Conservation (phyloP, 2,888 invertebrate genomes). For the Ligdia adustata region DNA sequence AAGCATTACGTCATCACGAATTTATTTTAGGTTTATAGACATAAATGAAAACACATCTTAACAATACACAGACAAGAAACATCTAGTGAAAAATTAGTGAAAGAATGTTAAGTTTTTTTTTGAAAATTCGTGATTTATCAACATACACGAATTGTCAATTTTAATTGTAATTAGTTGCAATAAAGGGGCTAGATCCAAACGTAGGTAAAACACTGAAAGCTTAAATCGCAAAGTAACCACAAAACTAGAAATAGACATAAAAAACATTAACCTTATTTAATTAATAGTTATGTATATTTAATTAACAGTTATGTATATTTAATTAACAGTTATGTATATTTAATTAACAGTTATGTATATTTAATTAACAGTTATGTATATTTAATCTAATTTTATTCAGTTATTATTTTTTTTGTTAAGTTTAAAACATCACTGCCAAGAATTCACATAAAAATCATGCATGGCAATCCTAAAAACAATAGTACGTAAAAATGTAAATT, state of each 20-base stretch:
- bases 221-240: constrained; percentile 35
- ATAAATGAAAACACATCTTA: constrained; percentile 13
- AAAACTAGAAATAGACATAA: constrained; percentile 11
- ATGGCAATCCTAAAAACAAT: constrained; percentile 7
- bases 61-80: constrained; percentile 15
- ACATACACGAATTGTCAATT: constrained; percentile 12
- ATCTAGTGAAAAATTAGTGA: constrained; percentile 18
- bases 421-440: no score
- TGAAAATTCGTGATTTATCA: constrained; percentile 10
- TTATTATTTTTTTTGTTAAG: no score
- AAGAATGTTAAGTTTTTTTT: background rate
- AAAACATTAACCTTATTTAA: no score
- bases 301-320: no score
- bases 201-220: constrained; percentile 35
- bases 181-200: constrained; percentile 16
- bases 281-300: no score
- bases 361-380: no score
- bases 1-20: background rate
- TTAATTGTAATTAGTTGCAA: background rate
- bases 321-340: no score
- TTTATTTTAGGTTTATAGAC: no score
- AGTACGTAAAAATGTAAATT: background rate
- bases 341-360: no score
- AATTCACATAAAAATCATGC: no score
- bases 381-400: no score